phyloP scores from a whole-genome alignment of 2,113 vertebrate genomes.

The Sardina pilchardus region DNA sequence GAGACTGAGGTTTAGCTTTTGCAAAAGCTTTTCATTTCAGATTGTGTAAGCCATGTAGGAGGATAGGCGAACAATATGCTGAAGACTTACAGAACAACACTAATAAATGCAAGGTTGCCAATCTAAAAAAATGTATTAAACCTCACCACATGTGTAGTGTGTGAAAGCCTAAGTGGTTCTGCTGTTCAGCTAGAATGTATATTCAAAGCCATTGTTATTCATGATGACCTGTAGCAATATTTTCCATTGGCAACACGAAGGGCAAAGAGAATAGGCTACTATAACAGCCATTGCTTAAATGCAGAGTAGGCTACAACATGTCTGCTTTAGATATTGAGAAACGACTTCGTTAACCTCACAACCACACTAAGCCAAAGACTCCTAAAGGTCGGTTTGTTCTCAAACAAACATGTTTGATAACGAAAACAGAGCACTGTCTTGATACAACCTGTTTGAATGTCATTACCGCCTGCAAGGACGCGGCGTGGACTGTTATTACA shows the following conservation, averaged over 20 bases:
- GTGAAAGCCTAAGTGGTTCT: not conserved
- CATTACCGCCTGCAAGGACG: not conserved
- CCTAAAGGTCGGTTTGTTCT: not conserved
- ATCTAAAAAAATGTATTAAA: not conserved
- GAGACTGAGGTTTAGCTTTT: not conserved
- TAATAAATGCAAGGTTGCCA: not conserved
- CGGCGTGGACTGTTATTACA: not conserved
- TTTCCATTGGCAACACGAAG: not conserved
- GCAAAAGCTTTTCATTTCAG: not conserved
- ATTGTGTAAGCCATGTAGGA: not conserved
- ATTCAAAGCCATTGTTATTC: conserved; percentile 2
- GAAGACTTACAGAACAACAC: not conserved
- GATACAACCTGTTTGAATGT: conserved; percentile 6
- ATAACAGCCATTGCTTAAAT: not conserved
- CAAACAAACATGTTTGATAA: not conserved
- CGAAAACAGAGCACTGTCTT: not conserved
- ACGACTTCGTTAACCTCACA: not conserved
- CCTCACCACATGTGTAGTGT: not conserved
- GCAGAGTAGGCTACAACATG: not conserved
- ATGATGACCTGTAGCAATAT: conserved; percentile 3
- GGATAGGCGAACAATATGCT: not conserved
- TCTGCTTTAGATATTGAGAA: not conserved
- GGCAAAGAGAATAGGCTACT: not conserved
- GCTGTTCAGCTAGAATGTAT: not conserved
- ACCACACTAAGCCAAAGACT: not conserved